Percentiles rank a stretch among this genome's conserved stretches.
Conservation (phyloP, 1,140 invertebrate genomes). For the Diabrotica undecimpunctata region DNA sequence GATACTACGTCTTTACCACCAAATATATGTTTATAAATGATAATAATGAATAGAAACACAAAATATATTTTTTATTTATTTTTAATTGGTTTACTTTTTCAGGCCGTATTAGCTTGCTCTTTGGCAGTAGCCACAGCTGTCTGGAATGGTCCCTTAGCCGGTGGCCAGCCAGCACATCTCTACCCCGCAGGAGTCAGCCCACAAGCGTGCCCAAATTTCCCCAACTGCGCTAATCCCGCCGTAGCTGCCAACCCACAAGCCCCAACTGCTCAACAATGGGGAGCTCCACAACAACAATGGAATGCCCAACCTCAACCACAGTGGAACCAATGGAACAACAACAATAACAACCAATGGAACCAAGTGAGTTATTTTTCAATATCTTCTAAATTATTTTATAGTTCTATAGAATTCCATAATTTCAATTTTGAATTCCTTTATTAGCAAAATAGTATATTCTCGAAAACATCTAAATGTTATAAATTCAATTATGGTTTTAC, state of each 20-base stretch:
- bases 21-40: no score
- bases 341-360: constrained; percentile 28
- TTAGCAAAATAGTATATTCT: no score
- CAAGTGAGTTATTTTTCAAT: constrained; percentile 4
- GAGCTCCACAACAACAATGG: constrained; percentile 22
- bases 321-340: constrained; percentile 19
- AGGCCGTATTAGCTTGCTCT: constrained; percentile 43
- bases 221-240: constrained; percentile 45
- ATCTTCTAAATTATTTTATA: no score
- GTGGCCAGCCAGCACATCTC: constrained; percentile 41
- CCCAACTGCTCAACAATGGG: constrained; percentile 25
- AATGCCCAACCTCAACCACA: constrained; percentile 21
- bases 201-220: constrained; percentile 48
- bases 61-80: no score
- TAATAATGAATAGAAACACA: no score
- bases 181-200: constrained; percentile 48
- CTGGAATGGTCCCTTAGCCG: constrained; percentile 45
- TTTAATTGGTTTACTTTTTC: constrained; percentile 19
- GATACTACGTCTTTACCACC: no score
- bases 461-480: no score
- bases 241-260: constrained; percentile 40
- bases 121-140: constrained; percentile 37
- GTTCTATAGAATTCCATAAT: no score
- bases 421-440: no score
- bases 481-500: no score